These are phyloP conservation scores for Argyresthia goedartella DNA, from an alignment of 2,888 invertebrate species.

Conservation along the genomic window DNA sequence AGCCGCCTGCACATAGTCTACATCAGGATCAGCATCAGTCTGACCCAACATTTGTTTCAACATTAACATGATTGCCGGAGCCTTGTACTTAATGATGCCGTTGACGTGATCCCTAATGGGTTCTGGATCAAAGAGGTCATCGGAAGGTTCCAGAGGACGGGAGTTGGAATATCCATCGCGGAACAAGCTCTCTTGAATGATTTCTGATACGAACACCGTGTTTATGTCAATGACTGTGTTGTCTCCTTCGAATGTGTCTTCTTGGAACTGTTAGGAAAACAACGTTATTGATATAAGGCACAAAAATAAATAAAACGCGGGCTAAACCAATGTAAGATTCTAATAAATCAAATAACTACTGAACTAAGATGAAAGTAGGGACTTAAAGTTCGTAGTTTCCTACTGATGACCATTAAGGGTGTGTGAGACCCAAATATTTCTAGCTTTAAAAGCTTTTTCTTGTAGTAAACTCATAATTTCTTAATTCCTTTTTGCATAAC, in stretches of 20 bases:
- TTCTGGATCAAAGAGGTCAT: conserved; percentile 28
- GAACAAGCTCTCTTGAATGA: conserved; percentile 49
- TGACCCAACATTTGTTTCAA: conserved; percentile 24
- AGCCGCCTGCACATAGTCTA: conserved; percentile 34
- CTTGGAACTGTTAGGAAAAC: conserved; percentile 31
- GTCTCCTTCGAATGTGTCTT: conserved; percentile 17
- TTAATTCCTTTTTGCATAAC: too few relatives aligned
- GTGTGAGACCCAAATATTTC: too few relatives aligned
- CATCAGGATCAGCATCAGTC: conserved; percentile 16
- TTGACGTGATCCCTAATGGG: conserved; percentile 30
- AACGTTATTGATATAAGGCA: neutral
- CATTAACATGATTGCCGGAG: conserved; percentile 46
- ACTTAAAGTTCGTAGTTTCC: too few relatives aligned
- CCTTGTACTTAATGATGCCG: conserved; percentile 39
- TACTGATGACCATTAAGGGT: too few relatives aligned
- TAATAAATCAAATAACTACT: too few relatives aligned
- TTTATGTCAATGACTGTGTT: conserved; percentile 35
- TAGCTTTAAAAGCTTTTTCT: too few relatives aligned
- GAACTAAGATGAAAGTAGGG: too few relatives aligned
- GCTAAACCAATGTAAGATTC: too few relatives aligned
- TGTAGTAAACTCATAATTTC: too few relatives aligned
- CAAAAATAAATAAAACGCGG: too few relatives aligned
- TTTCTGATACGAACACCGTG: conserved; percentile 43
- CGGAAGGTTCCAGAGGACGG: conserved; percentile 22
- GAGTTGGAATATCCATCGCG: conserved; percentile 30